Base-by-base conservation (phyloP, 2,113 vertebrate species). In the Colossoma macropomum region DNA sequence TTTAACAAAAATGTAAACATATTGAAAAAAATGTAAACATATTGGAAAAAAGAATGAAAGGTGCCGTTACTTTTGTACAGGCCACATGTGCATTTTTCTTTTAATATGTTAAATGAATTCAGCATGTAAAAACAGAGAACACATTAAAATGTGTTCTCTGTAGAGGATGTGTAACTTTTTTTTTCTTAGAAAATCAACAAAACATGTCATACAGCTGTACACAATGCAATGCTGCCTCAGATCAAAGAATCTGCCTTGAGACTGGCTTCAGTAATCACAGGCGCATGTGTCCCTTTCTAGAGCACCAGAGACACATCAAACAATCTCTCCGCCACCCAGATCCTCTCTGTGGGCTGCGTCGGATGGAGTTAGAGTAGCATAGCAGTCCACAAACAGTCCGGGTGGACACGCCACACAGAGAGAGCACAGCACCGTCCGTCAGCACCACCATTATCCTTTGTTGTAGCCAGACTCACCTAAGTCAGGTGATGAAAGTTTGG, bases 401-500 rank as follows among this genome's bases (percentile, higher is more conserved):
- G 90, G 88, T 87, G 90, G 82, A 92, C 91, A 92, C 91, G 88
- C 92, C 93, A 90, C 92, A 90, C 92, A 90, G 92, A 77, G 88
- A 85, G 82, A 77, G 87, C 90, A 87, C 90, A 84, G 80, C 17
- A 79, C 70, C 68, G 91, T 96, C 95, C 86, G 63, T 96, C 95
- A 92, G 73, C 95, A 92, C 89, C 81, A 88, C 91, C 94, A 95
- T 95, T 95, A 95, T 94, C 93, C 92, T 94, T 94, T 93, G 91
- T 91, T 89, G 86, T 89, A 92, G 90, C 88, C 92, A 90, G 94
- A 94, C 89, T 92, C 89, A 86, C 89, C 93, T 93, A 89, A 91
- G 89, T 88, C 84, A 93, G 90, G 93, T 92, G 96, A 93, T 96
- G 95, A 97, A 95, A 97, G 89, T 89, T 84, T 7, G 86, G 94